phyloP scores from a whole-genome alignment of 1,140 invertebrate genomes.

The Drosophila chauvacae region DNA sequence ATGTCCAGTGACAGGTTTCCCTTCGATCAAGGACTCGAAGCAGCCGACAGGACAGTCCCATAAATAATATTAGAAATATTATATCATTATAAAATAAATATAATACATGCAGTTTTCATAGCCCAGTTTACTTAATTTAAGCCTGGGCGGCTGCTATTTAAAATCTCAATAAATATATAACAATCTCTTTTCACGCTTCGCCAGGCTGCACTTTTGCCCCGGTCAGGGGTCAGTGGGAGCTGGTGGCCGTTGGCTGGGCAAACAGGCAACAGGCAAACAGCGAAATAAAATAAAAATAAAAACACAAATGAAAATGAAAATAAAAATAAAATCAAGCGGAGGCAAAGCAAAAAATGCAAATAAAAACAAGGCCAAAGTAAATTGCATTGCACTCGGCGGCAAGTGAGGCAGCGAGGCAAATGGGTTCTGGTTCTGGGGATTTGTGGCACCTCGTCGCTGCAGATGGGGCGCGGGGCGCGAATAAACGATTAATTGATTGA shows the following conservation, averaged over 20 bases:
- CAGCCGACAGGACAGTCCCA: background rate
- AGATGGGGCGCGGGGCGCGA: constrained; percentile 1
- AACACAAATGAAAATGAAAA: background rate
- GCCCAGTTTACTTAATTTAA: background rate
- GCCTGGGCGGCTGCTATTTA: constrained; percentile 18
- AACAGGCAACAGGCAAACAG: constrained; percentile 13
- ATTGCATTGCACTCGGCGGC: constrained; percentile 16
- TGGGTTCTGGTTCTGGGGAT: background rate
- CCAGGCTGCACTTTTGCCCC: constrained; percentile 9
- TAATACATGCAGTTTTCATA: background rate
- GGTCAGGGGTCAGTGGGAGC: background rate
- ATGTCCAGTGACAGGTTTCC: background rate
- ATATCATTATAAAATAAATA: background rate
- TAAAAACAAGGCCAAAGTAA: background rate
- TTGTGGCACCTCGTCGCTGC: constrained; percentile 8
- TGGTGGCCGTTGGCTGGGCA: background rate
- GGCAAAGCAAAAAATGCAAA: constrained; percentile 2
- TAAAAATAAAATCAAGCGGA: background rate
- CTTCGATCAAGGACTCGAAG: background rate
- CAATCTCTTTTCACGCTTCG: constrained; percentile 51
- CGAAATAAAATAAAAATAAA: constrained; percentile 9
- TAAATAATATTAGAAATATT: background rate
- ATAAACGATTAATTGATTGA: constrained; percentile 58
- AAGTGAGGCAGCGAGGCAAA: constrained; percentile 10
- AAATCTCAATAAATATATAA: constrained; percentile 64